Evolutionary conservation across 2,888 invertebrate genomes (phyloP).

Genomic region (Gastrophysa polygoni): DNA sequence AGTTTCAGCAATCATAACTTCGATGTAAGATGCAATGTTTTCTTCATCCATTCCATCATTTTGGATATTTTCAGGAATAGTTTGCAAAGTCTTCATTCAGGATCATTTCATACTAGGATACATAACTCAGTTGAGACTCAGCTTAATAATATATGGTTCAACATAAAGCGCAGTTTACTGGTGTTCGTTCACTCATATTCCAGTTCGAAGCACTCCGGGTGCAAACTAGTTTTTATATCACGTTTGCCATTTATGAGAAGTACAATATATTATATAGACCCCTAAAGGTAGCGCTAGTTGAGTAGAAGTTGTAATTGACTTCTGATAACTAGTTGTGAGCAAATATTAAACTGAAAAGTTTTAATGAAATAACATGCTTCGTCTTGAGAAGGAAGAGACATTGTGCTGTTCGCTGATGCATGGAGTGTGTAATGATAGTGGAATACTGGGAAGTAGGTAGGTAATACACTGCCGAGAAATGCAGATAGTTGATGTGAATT

Average conservation of each 20-base stretch:
- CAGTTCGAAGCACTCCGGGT: slow-evolving; percentile 8
- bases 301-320: slow-evolving; percentile 29
- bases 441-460: neutral
- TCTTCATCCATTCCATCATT: too few species aligned
- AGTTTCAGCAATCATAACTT: too few species aligned
- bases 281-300: neutral
- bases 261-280: slow-evolving; percentile 40
- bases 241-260: slow-evolving; percentile 46
- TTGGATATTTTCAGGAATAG: too few species aligned
- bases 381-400: slow-evolving; percentile 9
- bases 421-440: neutral
- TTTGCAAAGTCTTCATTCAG: too few species aligned
- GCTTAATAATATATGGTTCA: too few species aligned
- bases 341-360: slow-evolving; percentile 22
- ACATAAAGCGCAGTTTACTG: neutral
- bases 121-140: too few species aligned
- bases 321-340: slow-evolving; percentile 21
- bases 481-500: neutral
- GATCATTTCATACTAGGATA: too few species aligned
- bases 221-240: slow-evolving; percentile 44
- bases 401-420: neutral
- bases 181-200: neutral
- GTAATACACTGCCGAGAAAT: neutral
- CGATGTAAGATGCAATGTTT: too few species aligned
- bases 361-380: slow-evolving; percentile 11